A percentile compares a stretch with the other conserved stretches of the same genome.
Conservation (phyloP, 2,888 invertebrate genomes). For the Andrena fulva region DNA sequence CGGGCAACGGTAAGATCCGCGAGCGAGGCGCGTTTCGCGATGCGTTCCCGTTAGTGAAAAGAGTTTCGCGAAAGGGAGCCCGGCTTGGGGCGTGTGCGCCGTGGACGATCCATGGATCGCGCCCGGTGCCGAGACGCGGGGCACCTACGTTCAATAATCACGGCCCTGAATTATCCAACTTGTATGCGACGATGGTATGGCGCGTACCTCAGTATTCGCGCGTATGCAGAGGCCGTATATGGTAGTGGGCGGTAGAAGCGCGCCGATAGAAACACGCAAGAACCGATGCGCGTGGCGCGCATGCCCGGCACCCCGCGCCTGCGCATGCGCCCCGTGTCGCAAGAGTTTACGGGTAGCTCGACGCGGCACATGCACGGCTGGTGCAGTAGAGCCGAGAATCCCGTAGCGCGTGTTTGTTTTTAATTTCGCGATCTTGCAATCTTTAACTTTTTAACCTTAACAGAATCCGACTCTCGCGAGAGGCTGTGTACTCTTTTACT, state of each 20-base stretch:
- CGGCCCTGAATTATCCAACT: constrained; percentile 72
- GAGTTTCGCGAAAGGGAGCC: constrained; percentile 26
- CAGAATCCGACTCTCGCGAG: constrained; percentile 60
- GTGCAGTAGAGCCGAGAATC: constrained; percentile 81
- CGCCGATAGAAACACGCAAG: constrained; percentile 45
- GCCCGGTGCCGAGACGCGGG: constrained; percentile 26
- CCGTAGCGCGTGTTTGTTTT: constrained; percentile 76
- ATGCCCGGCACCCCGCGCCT: constrained; percentile 43
- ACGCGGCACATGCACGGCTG: constrained; percentile 73
- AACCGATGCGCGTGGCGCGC: constrained; percentile 40
- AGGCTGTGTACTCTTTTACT: constrained; percentile 45
- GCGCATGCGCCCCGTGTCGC: constrained; percentile 64
- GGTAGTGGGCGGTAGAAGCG: constrained; percentile 82
- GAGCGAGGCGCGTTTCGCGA: constrained; percentile 14
- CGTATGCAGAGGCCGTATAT: constrained; percentile 81
- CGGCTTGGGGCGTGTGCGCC: background rate
- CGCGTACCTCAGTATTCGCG: constrained; percentile 68
- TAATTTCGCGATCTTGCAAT: constrained; percentile 64
- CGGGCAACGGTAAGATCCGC: background rate
- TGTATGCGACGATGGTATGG: constrained; percentile 67
- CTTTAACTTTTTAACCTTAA: constrained; percentile 63
- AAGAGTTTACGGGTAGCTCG: constrained; percentile 41
- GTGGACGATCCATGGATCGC: constrained; percentile 11
- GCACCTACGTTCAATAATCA: constrained; percentile 18
- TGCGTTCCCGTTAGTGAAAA: constrained; percentile 32